Percentiles rank a stretch among this genome's conserved stretches.
Evolutionary conservation across 2,113 vertebrate genomes (phyloP).

Genomic region (human (Homo sapiens)): GRCh38 chr2:28079001-28079500

Average conservation of each 20-base stretch:
- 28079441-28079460: not conserved
- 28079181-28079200: slow-evolving; percentile 37
- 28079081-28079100: slow-evolving; percentile 26
- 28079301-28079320: not conserved
- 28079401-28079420: not conserved
- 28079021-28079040: not conserved
- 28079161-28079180: slow-evolving; percentile 3
- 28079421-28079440: slow-evolving; percentile 54
- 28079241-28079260: not conserved
- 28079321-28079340: not conserved
- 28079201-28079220: not conserved
- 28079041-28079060: slow-evolving; percentile 6
- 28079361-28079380: not conserved
- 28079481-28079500: slow-evolving; percentile 51
- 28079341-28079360: not conserved
- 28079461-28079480: slow-evolving; percentile 38
- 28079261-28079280: not conserved
- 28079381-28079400: slow-evolving; percentile 13
- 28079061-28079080: slow-evolving; percentile 37
- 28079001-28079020: slow-evolving; percentile 9
- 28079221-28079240: not conserved
- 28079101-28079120: slow-evolving; percentile 40
- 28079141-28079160: slow-evolving; percentile 30
- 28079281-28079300: not conserved
- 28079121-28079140: slow-evolving; percentile 32